A percentile compares a stretch with the other conserved stretches of the same genome.
Evolutionary conservation across 1,140 invertebrate genomes (phyloP).

Genomic region (Heliconius himera): DNA sequence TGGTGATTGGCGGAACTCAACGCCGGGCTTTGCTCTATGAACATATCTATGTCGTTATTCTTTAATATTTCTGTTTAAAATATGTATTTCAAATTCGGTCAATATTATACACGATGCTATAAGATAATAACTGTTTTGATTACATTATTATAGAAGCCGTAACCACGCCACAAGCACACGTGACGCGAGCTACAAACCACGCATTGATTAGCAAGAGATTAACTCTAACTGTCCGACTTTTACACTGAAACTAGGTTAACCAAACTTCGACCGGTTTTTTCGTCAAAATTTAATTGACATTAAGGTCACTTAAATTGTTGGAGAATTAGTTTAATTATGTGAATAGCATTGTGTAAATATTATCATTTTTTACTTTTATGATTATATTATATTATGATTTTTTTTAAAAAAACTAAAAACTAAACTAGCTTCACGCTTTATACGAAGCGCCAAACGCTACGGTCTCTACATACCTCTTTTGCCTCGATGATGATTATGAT

Average conservation of each 20-base stretch:
- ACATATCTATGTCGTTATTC: too few relatives aligned
- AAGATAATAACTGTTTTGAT: neutral
- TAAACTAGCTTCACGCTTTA: too few relatives aligned
- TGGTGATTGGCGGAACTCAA: too few relatives aligned
- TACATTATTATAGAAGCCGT: slow-evolving; percentile 22
- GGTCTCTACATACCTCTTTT: too few relatives aligned
- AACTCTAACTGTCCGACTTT: slow-evolving; percentile 11
- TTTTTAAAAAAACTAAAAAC: too few relatives aligned
- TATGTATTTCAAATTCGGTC: too few relatives aligned
- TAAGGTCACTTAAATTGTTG: neutral
- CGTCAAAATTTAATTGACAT: neutral
- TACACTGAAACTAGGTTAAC: slow-evolving; percentile 20
- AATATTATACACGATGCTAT: neutral
- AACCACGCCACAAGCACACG: slow-evolving; percentile 1
- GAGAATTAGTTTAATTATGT: neutral
- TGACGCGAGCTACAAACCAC: slow-evolving; percentile 12
- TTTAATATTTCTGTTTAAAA: too few relatives aligned
- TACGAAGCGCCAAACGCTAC: too few relatives aligned
- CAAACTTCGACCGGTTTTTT: slow-evolving; percentile 11
- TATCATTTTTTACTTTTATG: too few relatives aligned
- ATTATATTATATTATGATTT: too few relatives aligned
- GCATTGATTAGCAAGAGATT: slow-evolving; percentile 21
- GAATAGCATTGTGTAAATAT: neutral
- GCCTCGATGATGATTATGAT: too few relatives aligned
- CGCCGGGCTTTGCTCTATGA: too few relatives aligned